phyloP scores from a whole-genome alignment of 2,797 vertebrate genomes.

The Hydrolagus colliei region DNA sequence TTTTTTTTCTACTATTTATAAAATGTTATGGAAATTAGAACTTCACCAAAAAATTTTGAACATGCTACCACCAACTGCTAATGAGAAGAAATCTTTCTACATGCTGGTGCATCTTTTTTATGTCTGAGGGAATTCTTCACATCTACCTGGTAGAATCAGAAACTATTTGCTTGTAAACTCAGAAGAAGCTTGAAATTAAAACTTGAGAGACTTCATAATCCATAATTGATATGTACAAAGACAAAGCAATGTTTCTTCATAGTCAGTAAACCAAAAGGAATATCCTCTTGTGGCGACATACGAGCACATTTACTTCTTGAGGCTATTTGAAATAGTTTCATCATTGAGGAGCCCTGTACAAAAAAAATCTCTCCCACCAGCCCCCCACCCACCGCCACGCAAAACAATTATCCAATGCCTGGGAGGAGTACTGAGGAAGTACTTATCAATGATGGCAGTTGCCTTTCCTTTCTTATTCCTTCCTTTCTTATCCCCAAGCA shows the following conservation, averaged over 20 bases:
- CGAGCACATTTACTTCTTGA: no score
- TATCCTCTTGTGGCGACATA: no score
- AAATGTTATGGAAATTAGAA: neutral
- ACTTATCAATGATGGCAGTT: neutral
- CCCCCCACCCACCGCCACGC: no score
- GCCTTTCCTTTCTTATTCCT: neutral
- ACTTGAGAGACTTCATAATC: neutral
- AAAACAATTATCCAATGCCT: no score
- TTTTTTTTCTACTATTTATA: no score
- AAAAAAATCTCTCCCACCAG: no score
- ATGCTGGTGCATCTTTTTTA: neutral
- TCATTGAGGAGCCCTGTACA: no score
- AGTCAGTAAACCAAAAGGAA: neutral
- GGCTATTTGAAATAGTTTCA: no score
- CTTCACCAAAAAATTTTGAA: neutral
- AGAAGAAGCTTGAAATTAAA: neutral
- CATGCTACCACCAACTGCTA: neutral
- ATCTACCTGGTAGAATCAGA: neutral
- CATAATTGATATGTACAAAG: neutral
- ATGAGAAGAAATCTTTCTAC: neutral
- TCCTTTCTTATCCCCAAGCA: no score
- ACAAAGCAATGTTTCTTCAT: neutral
- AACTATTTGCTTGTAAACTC: neutral
- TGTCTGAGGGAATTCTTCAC: neutral
- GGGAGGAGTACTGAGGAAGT: neutral